phyloP scores from a whole-genome alignment of 1,140 invertebrate species.

The Chelonus insularis region DNA sequence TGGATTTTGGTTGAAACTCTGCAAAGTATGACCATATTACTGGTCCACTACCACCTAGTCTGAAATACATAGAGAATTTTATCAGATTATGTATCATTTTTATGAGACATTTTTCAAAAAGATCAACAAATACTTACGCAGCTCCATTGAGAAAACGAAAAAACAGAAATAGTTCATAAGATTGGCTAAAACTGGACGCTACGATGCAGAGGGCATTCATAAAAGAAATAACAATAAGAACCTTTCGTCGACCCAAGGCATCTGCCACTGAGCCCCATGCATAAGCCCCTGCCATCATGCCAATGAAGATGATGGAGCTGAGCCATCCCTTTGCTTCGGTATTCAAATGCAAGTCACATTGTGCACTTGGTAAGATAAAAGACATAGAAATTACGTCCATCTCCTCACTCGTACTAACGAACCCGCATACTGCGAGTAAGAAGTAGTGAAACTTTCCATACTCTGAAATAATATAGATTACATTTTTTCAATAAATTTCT shows the following conservation, averaged over 20 bases:
- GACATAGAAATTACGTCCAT: conserved; percentile 95
- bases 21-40: conserved; percentile 95
- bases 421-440: conserved; percentile 84
- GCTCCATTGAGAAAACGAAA: conserved; percentile 89
- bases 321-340: conserved; percentile 88
- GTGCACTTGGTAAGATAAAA: conserved; percentile 89
- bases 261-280: conserved; percentile 90
- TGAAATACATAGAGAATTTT: conserved; percentile 55
- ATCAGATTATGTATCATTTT: neutral
- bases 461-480: conserved; percentile 59
- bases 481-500: neutral
- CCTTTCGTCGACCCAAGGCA: conserved; percentile 79
- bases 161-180: conserved; percentile 83
- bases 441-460: conserved; percentile 93
- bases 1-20: conserved; percentile 89
- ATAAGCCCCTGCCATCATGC: conserved; percentile 93
- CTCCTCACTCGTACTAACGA: conserved; percentile 92
- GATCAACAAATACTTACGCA: conserved; percentile 72
- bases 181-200: conserved; percentile 84
- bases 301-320: conserved; percentile 83
- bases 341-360: conserved; percentile 87
- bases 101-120: no score
- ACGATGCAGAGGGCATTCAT: conserved; percentile 88
- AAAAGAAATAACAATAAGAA: conserved; percentile 84
- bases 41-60: conserved; percentile 90